A percentile compares a stretch with the other conserved stretches of the same genome.
Evolutionary conservation across 2,888 invertebrate genomes (phyloP).

Genomic region (Tachina lurida): DNA sequence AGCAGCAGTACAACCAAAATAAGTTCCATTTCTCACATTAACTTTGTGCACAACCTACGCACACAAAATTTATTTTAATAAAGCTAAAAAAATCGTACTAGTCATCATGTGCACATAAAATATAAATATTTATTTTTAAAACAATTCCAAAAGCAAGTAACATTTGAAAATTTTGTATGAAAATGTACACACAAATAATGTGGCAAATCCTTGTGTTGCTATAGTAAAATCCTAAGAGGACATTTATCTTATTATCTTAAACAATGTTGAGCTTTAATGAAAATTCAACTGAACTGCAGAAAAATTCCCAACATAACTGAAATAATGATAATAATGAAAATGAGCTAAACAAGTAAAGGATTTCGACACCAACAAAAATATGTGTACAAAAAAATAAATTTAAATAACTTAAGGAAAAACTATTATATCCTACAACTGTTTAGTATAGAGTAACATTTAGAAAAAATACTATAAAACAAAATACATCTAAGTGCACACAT

Average conservation of each 20-base stretch:
- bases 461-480: conserved; percentile 9
- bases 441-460: conserved; percentile 1
- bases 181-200: conserved; percentile 30
- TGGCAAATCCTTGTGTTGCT: conserved; percentile 51
- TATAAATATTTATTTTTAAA: conserved; percentile 62
- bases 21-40: neutral
- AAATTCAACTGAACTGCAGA: conserved; percentile 57
- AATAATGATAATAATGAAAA: conserved; percentile 68
- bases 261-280: conserved; percentile 65
- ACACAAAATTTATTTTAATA: conserved; percentile 33
- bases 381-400: neutral
- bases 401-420: neutral
- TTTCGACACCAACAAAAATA: conserved; percentile 16
- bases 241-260: conserved; percentile 71
- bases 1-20: neutral
- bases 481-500: conserved; percentile 35
- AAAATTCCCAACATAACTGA: conserved; percentile 58
- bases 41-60: neutral
- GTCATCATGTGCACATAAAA: conserved; percentile 66
- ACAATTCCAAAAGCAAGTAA: conserved; percentile 35
- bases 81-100: conserved; percentile 13
- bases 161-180: conserved; percentile 5
- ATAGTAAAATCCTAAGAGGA: conserved; percentile 66
- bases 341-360: conserved; percentile 25
- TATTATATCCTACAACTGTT: conserved; percentile 22